Conservation (phyloP, 2,113 vertebrate genomes). For the Ivindomyrus marchei region DNA sequence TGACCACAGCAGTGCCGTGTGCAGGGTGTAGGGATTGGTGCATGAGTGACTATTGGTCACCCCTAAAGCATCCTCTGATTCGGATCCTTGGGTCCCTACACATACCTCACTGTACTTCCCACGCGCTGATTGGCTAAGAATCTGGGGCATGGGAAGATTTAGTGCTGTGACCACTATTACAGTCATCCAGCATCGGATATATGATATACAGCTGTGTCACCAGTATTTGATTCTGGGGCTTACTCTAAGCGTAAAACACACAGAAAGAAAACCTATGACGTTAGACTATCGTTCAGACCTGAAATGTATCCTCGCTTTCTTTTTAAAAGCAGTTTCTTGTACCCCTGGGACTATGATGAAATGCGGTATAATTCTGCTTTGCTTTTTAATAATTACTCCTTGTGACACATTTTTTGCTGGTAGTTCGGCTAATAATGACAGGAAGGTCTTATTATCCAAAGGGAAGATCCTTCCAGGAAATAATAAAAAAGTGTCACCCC, state of each 20-base stretch:
- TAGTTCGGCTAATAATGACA: not conserved
- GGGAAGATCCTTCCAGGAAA: not conserved
- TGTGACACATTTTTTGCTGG: not conserved
- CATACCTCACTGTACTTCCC: not conserved
- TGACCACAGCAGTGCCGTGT: not conserved
- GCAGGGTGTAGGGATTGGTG: not conserved
- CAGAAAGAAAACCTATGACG: not conserved
- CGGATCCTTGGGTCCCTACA: not conserved
- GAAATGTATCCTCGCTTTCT: not conserved
- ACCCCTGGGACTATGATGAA: not conserved
- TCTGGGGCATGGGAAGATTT: not conserved
- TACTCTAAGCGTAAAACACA: not conserved
- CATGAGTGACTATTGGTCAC: not conserved
- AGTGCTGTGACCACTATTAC: not conserved
- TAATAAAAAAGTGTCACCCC: not conserved
- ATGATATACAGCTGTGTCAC: not conserved
- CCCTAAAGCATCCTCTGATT: not conserved
- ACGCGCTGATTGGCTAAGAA: not conserved
- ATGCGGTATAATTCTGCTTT: not conserved
- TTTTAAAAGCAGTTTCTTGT: not conserved
- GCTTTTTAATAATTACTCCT: not conserved
- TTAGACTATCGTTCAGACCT: not conserved
- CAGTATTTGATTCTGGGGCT: not conserved
- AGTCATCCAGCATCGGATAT: not conserved
- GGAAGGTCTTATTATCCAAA: not conserved